A percentile compares a stretch with the other conserved stretches of the same genome.
Conservation (phyloP, 2,888 invertebrate genomes). For the Agrochola circellaris region DNA sequence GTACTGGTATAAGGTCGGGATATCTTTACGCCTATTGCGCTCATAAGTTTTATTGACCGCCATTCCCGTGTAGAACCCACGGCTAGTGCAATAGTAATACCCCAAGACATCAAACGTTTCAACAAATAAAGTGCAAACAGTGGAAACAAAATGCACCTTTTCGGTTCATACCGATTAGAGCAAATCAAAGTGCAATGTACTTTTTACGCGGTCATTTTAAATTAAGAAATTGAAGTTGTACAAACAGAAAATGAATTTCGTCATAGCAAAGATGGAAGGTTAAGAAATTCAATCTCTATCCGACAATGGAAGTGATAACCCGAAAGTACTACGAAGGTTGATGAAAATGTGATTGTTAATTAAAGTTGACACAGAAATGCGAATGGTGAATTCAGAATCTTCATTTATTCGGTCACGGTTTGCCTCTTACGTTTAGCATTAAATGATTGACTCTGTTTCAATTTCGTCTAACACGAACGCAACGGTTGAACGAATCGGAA, state of each 20-base stretch:
- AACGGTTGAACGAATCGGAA: conserved; percentile 88
- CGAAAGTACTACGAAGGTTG: conserved; percentile 82
- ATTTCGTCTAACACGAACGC: conserved; percentile 89
- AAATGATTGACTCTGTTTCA: conserved; percentile 90
- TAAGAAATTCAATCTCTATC: conserved; percentile 85
- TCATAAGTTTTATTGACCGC: conserved; percentile 77
- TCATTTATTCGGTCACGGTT: conserved; percentile 90
- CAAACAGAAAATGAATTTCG: conserved; percentile 80
- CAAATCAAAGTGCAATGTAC: conserved; percentile 69
- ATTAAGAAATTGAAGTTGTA: conserved; percentile 78
- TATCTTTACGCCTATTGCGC: conserved; percentile 78
- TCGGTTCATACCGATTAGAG: conserved; percentile 68
- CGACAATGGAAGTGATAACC: conserved; percentile 85
- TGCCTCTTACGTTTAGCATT: conserved; percentile 88
- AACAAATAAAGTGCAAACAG: conserved; percentile 57
- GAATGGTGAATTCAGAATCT: conserved; percentile 88
- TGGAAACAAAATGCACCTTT: conserved; percentile 63
- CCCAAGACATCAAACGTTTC: conserved; percentile 75
- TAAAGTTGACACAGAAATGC: conserved; percentile 90
- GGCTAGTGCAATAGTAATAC: conserved; percentile 73
- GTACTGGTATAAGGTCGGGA: conserved; percentile 58
- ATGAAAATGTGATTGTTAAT: conserved; percentile 90
- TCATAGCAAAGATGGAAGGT: conserved; percentile 79
- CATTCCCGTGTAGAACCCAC: conserved; percentile 64
- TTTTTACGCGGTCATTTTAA: conserved; percentile 63